These are phyloP conservation scores for Drosophila tropicalis DNA, from an alignment of 1,140 invertebrate species.

Conservation along the genomic window DNA sequence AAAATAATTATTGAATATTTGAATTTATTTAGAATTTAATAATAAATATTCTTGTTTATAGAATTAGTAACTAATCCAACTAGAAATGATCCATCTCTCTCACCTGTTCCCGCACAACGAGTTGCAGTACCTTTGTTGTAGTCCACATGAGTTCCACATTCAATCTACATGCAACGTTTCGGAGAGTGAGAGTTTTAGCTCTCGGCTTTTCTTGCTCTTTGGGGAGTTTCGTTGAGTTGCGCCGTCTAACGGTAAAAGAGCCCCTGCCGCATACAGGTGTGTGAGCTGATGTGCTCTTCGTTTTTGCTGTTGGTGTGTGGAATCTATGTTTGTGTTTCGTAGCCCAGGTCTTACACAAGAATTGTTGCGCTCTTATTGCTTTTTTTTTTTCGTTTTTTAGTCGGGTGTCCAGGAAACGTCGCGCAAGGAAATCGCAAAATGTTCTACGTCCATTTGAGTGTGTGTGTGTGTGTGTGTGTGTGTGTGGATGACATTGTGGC, in stretches of 20 bases:
- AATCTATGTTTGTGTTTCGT: neutral
- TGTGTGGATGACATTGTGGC: conserved; percentile 69
- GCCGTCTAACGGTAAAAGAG: conserved; percentile 41
- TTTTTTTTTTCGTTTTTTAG: conserved; percentile 19
- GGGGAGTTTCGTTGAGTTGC: conserved; percentile 67
- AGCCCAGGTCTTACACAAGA: conserved; percentile 15
- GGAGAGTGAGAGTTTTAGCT: neutral
- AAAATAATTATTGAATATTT: neutral
- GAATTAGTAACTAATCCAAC: neutral
- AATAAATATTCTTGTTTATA: neutral
- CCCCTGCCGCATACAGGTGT: conserved; percentile 46
- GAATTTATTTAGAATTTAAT: neutral
- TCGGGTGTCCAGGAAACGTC: conserved; percentile 62
- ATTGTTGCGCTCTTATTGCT: conserved; percentile 17
- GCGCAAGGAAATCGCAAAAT: conserved; percentile 72
- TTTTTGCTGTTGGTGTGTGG: neutral
- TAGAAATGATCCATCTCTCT: neutral
- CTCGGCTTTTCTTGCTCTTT: neutral
- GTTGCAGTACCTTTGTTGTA: neutral
- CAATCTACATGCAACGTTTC: conserved; percentile 48
- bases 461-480: conserved; percentile 23
- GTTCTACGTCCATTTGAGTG: conserved; percentile 57
- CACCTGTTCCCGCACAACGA: conserved; percentile 49
- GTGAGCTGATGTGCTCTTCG: neutral
- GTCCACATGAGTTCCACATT: conserved; percentile 20